phyloP scores from a whole-genome alignment of 2,113 vertebrate species.

The Cromileptes altivelis region DNA sequence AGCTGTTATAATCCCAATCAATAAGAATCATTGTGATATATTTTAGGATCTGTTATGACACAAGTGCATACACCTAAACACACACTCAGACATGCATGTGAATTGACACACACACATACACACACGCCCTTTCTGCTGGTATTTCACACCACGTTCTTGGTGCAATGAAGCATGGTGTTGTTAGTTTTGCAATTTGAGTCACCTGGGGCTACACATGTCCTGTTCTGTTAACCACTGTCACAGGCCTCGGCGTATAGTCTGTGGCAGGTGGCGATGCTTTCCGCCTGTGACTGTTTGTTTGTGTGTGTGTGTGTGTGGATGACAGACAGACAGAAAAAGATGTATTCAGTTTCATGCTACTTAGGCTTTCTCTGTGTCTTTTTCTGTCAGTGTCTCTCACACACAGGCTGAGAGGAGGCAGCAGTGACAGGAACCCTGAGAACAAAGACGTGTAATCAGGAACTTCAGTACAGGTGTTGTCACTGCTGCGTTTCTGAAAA shows the following conservation, averaged over 20 bases:
- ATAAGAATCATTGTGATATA: conserved; percentile 33
- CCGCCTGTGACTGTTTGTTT: conserved; percentile 30
- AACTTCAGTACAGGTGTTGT: conserved; percentile 67
- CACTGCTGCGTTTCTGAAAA: conserved; percentile 54
- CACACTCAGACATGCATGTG: conserved; percentile 27
- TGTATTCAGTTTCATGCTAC: conserved; percentile 24
- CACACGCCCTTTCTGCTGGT: conserved; percentile 50
- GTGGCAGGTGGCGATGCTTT: conserved; percentile 72
- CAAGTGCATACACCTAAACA: conserved; percentile 39
- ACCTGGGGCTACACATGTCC: conserved; percentile 78
- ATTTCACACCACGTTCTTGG: conserved; percentile 60
- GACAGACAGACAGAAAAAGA: conserved; percentile 39
- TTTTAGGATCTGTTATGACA: conserved; percentile 39
- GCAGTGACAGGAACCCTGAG: conserved; percentile 28
- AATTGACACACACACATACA: conserved; percentile 37
- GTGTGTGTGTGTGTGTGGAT: neutral
- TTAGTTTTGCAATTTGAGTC: conserved; percentile 78
- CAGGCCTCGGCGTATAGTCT: conserved; percentile 39
- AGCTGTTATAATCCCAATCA: conserved; percentile 23
- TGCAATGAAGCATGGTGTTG: conserved; percentile 76
- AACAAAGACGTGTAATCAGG: conserved; percentile 57
- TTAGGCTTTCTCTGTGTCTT: conserved; percentile 20
- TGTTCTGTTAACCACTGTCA: conserved; percentile 73
- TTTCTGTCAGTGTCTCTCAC: neutral
- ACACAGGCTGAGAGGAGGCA: neutral